Percentiles rank a stretch among this genome's conserved stretches.
phyloP scores from a whole-genome alignment of 2,113 vertebrate genomes.

The Corapipo altera region DNA sequence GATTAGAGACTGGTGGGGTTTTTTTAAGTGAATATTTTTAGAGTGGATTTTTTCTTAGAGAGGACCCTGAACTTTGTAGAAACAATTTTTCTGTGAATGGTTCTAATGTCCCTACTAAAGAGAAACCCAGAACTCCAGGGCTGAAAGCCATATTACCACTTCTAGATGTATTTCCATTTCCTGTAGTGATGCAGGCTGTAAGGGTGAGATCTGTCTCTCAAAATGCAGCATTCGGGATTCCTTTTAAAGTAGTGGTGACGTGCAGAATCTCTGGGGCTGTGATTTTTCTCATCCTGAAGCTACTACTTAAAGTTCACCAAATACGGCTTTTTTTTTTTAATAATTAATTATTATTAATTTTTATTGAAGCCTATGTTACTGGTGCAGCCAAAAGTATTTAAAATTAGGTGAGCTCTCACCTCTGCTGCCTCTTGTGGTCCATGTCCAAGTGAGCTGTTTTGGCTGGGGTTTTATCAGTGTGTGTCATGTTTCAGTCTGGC shows the following conservation, averaged over 20 bases:
- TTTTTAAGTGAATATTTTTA: not conserved
- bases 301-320: not conserved
- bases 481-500: not conserved
- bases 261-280: not conserved
- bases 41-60: not conserved
- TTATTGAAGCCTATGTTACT: not conserved
- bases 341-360: not conserved
- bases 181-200: not conserved
- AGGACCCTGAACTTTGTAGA: not conserved
- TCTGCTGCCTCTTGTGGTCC: not conserved
- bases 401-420: not conserved
- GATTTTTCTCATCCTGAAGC: not conserved
- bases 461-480: not conserved
- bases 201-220: not conserved
- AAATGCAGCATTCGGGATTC: not conserved
- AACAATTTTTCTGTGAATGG: not conserved
- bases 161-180: not conserved
- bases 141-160: not conserved
- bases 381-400: not conserved
- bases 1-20: not conserved
- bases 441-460: rapidly evolving
- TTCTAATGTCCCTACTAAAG: not conserved
- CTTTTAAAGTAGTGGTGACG: not conserved
- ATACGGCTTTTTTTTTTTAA: not conserved
- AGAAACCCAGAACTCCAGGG: not conserved